A percentile compares a stretch with the other conserved stretches of the same genome.
phyloP scores from a whole-genome alignment of 2,888 invertebrate species.

The Mythimna albipuncta region DNA sequence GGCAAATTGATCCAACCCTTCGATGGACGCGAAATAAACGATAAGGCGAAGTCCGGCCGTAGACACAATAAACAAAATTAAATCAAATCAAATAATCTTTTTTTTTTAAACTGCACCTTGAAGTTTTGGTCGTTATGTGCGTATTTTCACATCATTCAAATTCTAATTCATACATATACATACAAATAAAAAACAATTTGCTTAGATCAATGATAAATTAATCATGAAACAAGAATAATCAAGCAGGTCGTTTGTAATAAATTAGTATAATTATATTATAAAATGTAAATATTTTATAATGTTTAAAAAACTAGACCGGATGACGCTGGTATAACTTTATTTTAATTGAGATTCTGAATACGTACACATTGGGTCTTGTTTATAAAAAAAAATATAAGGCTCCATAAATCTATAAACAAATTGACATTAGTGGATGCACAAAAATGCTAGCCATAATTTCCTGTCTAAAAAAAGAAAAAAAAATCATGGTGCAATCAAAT shows the following conservation, averaged over 20 bases:
- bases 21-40: too few species aligned
- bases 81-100: neutral
- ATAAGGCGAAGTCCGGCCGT: too few species aligned
- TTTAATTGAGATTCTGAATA: neutral
- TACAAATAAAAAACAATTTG: conserved; percentile 4
- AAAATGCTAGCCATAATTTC: too few species aligned
- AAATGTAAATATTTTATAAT: conserved; percentile 21
- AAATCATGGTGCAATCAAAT: too few species aligned
- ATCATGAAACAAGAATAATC: conserved; percentile 5
- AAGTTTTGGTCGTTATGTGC: conserved; percentile 6
- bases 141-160: conserved; percentile 12
- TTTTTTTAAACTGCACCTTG: neutral
- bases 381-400: too few species aligned
- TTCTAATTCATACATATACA: conserved; percentile 4
- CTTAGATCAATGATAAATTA: neutral
- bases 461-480: too few species aligned
- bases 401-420: too few species aligned
- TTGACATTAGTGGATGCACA: too few species aligned
- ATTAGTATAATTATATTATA: neutral
- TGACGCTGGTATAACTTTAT: conserved; percentile 1
- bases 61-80: too few species aligned
- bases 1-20: too few species aligned
- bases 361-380: neutral
- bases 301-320: conserved; percentile 10
- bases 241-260: conserved; percentile 1